Base-by-base conservation (phyloP, 2,888 invertebrate genomes). In the Schizotus pectinicornis region DNA sequence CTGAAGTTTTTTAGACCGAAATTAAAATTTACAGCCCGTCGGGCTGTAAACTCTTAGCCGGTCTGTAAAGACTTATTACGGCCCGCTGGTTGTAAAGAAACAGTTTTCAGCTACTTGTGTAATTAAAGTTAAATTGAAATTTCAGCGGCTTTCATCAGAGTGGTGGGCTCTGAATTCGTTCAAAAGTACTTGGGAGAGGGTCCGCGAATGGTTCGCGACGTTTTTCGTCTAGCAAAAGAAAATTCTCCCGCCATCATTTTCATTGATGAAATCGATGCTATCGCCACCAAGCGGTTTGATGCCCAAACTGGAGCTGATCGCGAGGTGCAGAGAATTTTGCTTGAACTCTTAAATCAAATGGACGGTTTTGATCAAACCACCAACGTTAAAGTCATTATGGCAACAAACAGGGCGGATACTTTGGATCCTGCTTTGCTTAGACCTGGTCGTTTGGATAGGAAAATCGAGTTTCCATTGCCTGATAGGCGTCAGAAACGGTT, bases 301-400 rank as follows among this genome's bases (percentile, higher is more conserved):
- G 98, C 98, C 1, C 98, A 98, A 80, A 98, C 98, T 61, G 98
- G 98, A 71, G 98, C 97, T 48, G 98, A 98, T 84, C 86, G 98
- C 71, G 98, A 99, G 81, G 98, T 99, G 0, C 99, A 99, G 79
- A 88, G 99, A 81, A 99, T 99, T 79, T 82, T 99, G 30, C 83
- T 99, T 12, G 99, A 99, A 77, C 83, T 99, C 53, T 84, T 99
- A 6, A 99, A 99, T 83, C 99, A 99, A 81, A 99, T 99, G 99
- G 99, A 99, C 81, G 99, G 99, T 47, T 99, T 99, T 79, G 99
- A 99, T 82, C 98, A 99, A 81, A 98, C 97, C 1, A 98, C 98
- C n/a, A 99, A 99, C 82, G 98, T 99, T 9, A 99, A 99, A 85
- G 98, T 80, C 7, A 95, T 96, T 59, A 96, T 96, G 95, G 96